A percentile compares a stretch with the other conserved stretches of the same genome.
These are phyloP conservation scores for Tetraneura akinire DNA, from an alignment of 1,140 invertebrate genomes.

Conservation along the genomic window DNA sequence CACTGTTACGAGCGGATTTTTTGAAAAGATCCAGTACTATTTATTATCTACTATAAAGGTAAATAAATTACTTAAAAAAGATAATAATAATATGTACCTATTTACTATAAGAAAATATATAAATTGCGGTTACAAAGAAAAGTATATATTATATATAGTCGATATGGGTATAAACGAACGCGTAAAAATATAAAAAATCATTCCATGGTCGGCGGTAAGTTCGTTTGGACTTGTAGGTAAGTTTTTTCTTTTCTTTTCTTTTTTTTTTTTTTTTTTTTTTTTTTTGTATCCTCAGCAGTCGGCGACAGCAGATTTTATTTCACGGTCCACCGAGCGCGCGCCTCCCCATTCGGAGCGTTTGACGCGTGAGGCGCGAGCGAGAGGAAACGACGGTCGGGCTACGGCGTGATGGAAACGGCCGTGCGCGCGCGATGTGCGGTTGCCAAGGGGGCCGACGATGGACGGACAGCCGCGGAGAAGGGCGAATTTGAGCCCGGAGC, in stretches of 20 bases:
- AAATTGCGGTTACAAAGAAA: no score
- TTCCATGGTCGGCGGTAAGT: neutral
- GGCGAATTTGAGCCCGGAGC: slow-evolving; percentile 42
- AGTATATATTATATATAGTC: no score
- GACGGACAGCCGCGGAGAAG: neutral
- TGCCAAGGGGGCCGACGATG: slow-evolving; percentile 38
- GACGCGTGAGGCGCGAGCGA: no score
- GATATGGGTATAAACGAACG: no score
- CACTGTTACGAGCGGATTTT: no score
- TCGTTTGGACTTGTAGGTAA: slow-evolving; percentile 3
- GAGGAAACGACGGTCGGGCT: neutral
- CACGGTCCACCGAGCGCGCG: slow-evolving; percentile 1
- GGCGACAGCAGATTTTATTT: slow-evolving; percentile 36
- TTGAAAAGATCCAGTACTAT: no score
- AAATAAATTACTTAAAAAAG: no score
- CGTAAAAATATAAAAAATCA: neutral
- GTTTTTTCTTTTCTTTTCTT: slow-evolving; percentile 10
- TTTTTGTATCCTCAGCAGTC: no score
- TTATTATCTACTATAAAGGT: no score
- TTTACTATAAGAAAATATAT: no score
- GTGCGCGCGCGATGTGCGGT: neutral
- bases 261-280: no score
- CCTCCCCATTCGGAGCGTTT: neutral
- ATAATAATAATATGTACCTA: no score
- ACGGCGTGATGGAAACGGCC: neutral